Percentiles rank a stretch among this genome's conserved stretches.
Evolutionary conservation across 2,888 invertebrate genomes (phyloP).

Genomic region (Tachina lurida): DNA sequence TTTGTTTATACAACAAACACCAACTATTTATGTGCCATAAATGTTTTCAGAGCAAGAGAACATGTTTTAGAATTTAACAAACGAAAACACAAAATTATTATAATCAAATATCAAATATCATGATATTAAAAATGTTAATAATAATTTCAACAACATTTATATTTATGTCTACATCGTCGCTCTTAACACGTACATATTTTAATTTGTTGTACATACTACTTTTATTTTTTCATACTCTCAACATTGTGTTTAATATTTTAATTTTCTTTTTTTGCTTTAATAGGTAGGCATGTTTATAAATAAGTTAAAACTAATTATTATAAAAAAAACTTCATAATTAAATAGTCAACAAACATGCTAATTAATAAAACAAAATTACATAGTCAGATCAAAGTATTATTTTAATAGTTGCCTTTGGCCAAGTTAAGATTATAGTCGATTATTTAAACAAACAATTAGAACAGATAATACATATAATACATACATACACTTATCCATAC

Average conservation of each 20-base stretch:
- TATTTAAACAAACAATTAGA: constrained; percentile 3
- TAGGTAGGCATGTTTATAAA: constrained; percentile 29
- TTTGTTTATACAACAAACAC: constrained; percentile 36
- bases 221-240: constrained; percentile 20
- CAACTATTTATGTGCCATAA: constrained; percentile 14
- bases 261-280: constrained; percentile 41
- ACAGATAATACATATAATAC: too few species aligned
- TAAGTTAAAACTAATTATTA: constrained; percentile 48
- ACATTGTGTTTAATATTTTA: constrained; percentile 42
- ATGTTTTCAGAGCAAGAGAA: constrained; percentile 23
- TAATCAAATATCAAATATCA: constrained; percentile 62
- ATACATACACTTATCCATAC: too few species aligned
- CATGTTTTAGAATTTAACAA: constrained; percentile 15
- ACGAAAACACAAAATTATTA: constrained; percentile 19
- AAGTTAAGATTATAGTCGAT: neutral
- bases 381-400: neutral
- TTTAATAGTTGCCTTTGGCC: neutral
- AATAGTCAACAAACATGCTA: constrained; percentile 33
- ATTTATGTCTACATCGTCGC: neutral
- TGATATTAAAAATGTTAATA: constrained; percentile 61
- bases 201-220: neutral
- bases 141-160: constrained; percentile 56
- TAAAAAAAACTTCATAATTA: constrained; percentile 46
- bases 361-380: constrained; percentile 36
- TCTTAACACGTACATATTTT: neutral